These are phyloP conservation scores for Sinodicranocentrus sp. DNA, from an alignment of 2,888 invertebrate genomes.

Conservation along the genomic window DNA sequence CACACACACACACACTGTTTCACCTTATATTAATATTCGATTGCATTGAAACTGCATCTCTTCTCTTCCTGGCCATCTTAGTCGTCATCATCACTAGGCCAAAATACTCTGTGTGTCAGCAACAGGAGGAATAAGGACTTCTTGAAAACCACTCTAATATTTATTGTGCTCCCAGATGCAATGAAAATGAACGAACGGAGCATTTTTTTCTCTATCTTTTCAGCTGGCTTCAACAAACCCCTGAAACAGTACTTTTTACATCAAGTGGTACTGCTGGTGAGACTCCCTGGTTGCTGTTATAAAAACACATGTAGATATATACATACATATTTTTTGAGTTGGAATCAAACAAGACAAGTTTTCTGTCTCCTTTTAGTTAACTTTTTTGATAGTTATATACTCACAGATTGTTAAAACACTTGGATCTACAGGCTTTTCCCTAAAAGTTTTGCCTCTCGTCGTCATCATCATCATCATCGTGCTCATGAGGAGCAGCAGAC, in stretches of 20 bases:
- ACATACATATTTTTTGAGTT: not conserved
- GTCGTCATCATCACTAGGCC: constrained; percentile 13
- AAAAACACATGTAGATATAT: not conserved
- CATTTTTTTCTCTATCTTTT: constrained; percentile 13
- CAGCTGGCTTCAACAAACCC: constrained; percentile 36
- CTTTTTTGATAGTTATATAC: too few relatives aligned
- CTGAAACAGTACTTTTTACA: too few relatives aligned
- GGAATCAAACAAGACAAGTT: constrained; percentile 49
- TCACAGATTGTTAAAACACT: constrained; percentile 36
- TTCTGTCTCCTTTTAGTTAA: constrained; percentile 12
- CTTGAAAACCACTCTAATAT: too few relatives aligned
- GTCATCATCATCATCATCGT: not conserved
- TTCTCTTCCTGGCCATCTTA: too few relatives aligned
- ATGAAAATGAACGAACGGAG: not conserved
- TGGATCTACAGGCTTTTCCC: not conserved
- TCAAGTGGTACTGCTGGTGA: too few relatives aligned
- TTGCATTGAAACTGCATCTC: too few relatives aligned
- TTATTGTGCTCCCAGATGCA: not conserved
- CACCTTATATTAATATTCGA: not conserved
- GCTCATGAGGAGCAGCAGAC: constrained; percentile 9
- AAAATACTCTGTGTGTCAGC: not conserved
- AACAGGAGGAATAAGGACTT: not conserved
- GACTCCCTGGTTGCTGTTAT: too few relatives aligned
- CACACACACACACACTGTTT: not conserved
- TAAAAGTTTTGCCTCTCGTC: constrained; percentile 3